Evolutionary conservation across 1,140 invertebrate species (phyloP).

Genomic region (Episyrphus balteatus): DNA sequence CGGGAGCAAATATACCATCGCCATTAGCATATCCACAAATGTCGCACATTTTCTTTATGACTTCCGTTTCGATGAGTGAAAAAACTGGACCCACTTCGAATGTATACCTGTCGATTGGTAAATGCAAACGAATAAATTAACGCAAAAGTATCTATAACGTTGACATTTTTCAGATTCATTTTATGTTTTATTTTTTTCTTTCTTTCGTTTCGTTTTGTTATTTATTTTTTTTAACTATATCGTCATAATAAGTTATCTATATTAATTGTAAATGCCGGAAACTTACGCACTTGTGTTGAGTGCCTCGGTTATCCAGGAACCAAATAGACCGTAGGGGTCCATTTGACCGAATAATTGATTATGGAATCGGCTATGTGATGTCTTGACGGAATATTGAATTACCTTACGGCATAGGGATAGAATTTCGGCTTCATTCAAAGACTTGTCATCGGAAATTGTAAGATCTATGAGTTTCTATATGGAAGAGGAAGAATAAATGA

Average conservation of each 20-base stretch:
- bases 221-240: no score
- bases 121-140: no score
- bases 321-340: conserved; percentile 62
- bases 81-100: conserved; percentile 69
- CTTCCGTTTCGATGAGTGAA: conserved; percentile 54
- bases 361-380: conserved; percentile 56
- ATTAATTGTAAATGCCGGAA: conserved; percentile 1
- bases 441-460: conserved; percentile 38
- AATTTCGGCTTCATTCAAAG: conserved; percentile 39
- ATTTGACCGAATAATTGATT: conserved; percentile 67
- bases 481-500: conserved; percentile 1
- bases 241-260: conserved; percentile 1
- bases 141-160: no score
- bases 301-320: conserved; percentile 59
- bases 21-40: conserved; percentile 54
- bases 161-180: no score
- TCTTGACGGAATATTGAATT: conserved; percentile 59
- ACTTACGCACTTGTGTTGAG: conserved; percentile 66
- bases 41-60: conserved; percentile 48
- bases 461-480: conserved; percentile 42
- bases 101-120: conserved; percentile 48
- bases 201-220: background rate
- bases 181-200: no score
- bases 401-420: conserved; percentile 45
- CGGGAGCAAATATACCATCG: conserved; percentile 66